A percentile compares a stretch with the other conserved stretches of the same genome.
Conservation (phyloP, 2,113 vertebrate genomes). For the Damaliscus lunatus region DNA sequence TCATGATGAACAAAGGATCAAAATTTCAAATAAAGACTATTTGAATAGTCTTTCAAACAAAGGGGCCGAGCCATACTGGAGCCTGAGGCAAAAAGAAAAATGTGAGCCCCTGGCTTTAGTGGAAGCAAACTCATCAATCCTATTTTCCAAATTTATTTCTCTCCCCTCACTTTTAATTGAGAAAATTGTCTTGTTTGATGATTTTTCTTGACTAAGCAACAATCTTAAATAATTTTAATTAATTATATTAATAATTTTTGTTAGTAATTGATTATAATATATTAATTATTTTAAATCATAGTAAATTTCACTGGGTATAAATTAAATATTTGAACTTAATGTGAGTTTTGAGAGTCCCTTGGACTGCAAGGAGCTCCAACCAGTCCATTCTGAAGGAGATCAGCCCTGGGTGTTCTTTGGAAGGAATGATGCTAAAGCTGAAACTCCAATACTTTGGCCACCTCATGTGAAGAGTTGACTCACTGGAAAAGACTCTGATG, state of each 20-base stretch:
- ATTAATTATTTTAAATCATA: not conserved
- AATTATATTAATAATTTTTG: not conserved
- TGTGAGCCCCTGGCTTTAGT: not conserved
- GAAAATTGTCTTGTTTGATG: not conserved
- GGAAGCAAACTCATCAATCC: not conserved
- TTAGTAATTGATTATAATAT: not conserved
- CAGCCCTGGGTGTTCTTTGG: no score
- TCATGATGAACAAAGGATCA: not conserved
- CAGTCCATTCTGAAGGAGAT: no score
- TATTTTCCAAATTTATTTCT: not conserved
- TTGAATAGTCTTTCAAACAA: not conserved
- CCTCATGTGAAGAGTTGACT: no score
- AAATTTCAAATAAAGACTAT: not conserved
- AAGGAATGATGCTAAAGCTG: no score
- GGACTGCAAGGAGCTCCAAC: no score
- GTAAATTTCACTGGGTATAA: not conserved
- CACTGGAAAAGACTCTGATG: no score
- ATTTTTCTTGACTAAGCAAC: not conserved
- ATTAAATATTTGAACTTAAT: not conserved
- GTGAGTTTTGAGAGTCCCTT: not conserved
- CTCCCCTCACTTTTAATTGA: not conserved
- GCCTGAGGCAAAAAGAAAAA: not conserved
- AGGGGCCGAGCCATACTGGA: not conserved
- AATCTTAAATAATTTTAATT: not conserved
- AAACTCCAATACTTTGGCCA: no score